A percentile compares a stretch with the other conserved stretches of the same genome.
phyloP scores from a whole-genome alignment of 2,888 invertebrate species.

The Papilio elwesi region DNA sequence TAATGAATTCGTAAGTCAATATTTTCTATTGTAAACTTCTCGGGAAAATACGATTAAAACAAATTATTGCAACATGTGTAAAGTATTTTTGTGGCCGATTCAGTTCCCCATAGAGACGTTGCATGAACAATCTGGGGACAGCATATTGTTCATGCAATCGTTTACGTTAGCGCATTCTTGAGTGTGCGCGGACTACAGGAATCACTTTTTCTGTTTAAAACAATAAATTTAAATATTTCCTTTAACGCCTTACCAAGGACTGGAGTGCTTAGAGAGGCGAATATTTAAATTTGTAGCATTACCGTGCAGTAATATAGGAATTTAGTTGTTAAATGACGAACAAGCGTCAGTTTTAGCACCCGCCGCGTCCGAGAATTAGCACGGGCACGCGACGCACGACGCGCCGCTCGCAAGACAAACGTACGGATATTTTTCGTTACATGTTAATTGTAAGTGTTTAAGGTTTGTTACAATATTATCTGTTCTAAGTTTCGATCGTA shows the following conservation, averaged over 20 bases:
- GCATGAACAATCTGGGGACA: no score
- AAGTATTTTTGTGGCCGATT: no score
- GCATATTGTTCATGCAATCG: no score
- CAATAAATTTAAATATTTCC: constrained; percentile 1
- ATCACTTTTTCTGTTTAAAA: background rate
- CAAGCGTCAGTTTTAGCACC: constrained; percentile 21
- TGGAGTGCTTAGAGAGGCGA: no score
- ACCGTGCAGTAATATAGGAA: background rate
- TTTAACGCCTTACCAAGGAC: background rate
- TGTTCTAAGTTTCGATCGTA: background rate
- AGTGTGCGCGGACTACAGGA: background rate
- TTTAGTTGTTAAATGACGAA: background rate
- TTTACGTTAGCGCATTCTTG: background rate
- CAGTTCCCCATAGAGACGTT: no score
- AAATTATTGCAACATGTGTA: background rate
- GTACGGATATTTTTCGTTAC: background rate
- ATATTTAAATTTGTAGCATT: background rate
- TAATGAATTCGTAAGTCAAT: no score
- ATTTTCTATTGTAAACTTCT: no score
- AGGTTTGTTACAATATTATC: background rate
- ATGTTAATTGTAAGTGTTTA: constrained; percentile 5
- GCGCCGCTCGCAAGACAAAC: background rate
- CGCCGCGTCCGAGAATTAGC: constrained; percentile 20
- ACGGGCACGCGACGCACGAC: constrained; percentile 6
- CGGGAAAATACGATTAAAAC: no score